Percentiles rank a stretch among this genome's conserved stretches.
Conservation (phyloP, 2,797 vertebrate species). For the Macropodus opercularis region DNA sequence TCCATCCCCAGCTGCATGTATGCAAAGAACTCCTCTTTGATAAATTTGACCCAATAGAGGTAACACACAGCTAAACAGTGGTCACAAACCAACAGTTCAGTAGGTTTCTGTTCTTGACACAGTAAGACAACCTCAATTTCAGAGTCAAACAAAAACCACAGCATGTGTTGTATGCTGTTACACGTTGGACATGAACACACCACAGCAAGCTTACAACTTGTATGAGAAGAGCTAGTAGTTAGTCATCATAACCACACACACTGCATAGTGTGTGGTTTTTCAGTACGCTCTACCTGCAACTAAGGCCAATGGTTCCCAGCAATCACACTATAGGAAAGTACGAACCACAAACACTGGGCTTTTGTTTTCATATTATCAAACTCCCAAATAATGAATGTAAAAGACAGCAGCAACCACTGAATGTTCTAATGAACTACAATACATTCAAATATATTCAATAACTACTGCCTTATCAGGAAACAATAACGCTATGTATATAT, state of each 20-base stretch:
- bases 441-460: not conserved
- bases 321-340: not conserved
- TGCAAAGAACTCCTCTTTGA: not conserved
- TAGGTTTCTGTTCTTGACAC: conserved; percentile 13
- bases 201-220: conserved; percentile 3
- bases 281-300: not conserved
- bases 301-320: not conserved
- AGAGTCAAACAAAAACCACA: not conserved
- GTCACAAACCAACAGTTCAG: not conserved
- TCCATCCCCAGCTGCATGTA: not conserved
- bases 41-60: not conserved
- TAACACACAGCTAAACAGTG: not conserved
- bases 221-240: not conserved
- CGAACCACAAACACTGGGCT: not conserved
- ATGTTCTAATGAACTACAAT: not conserved
- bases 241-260: not conserved
- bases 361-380: not conserved
- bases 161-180: not conserved
- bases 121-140: not conserved
- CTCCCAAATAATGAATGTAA: not conserved
- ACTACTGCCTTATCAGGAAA: not conserved
- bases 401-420: not conserved
- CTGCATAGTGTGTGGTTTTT: not conserved
- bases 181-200: conserved; percentile 1
- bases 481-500: not conserved